Evolutionary conservation across 2,797 vertebrate genomes (phyloP).

Genomic region (Hozukius guyotensis): DNA sequence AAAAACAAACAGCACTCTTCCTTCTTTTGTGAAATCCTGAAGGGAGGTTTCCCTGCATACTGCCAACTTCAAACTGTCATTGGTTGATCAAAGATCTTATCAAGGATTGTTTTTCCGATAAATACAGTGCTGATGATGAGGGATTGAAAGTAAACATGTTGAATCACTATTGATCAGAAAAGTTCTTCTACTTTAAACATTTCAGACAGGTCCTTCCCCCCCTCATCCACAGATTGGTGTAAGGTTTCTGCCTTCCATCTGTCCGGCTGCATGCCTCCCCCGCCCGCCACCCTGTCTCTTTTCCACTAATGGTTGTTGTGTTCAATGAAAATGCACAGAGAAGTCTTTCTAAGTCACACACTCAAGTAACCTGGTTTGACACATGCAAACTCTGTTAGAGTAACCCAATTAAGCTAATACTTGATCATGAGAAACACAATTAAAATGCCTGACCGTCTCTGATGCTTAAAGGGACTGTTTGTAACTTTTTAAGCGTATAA

Average conservation of each 20-base stretch:
- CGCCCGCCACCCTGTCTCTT: background rate
- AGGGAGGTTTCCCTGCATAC: constrained; percentile 13
- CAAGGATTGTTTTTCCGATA: background rate
- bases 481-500: too few species aligned
- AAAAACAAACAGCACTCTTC: constrained; percentile 68
- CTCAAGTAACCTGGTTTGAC: constrained; percentile 12
- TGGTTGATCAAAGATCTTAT: background rate
- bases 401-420: constrained; percentile 30
- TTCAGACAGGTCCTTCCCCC: background rate
- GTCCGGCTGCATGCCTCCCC: constrained; percentile 18
- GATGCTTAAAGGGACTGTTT: too few species aligned
- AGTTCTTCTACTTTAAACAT: constrained; percentile 13
- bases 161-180: background rate
- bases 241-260: constrained; percentile 67
- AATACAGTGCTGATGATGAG: background rate
- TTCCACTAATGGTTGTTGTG: background rate
- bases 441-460: constrained; percentile 5
- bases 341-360: background rate
- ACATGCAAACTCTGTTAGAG: constrained; percentile 35
- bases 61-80: constrained; percentile 20
- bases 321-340: constrained; percentile 32
- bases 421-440: constrained; percentile 30
- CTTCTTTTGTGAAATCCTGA: constrained; percentile 58
- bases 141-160: constrained; percentile 12
- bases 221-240: constrained; percentile 46